phyloP scores from a whole-genome alignment of 1,140 invertebrate genomes.

The Rhagoletis pomonella region DNA sequence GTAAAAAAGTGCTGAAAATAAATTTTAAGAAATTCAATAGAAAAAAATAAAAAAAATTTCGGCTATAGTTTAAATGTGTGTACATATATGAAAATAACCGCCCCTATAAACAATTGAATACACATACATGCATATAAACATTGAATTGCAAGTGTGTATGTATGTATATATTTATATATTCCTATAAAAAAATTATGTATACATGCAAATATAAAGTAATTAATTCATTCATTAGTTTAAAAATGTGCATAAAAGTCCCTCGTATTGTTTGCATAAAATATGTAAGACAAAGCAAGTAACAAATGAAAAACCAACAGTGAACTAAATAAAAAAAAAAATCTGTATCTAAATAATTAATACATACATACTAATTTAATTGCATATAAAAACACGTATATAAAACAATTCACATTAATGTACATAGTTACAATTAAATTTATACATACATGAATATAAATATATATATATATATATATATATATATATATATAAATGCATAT shows the following conservation, averaged over 20 bases:
- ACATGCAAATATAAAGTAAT: neutral
- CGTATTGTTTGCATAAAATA: constrained; percentile 12
- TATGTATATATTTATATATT: constrained; percentile 43
- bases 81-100: constrained; percentile 11
- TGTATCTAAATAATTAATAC: constrained; percentile 24
- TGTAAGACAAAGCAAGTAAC: neutral
- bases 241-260: constrained; percentile 19
- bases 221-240: constrained; percentile 1
- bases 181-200: constrained; percentile 39
- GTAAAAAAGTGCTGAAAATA: constrained; percentile 14
- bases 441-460: constrained; percentile 49
- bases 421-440: constrained; percentile 56
- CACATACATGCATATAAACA: neutral
- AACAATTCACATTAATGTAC: constrained; percentile 55
- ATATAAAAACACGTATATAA: constrained; percentile 44
- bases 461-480: neutral
- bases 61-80: constrained; percentile 3
- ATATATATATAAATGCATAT: constrained; percentile 41
- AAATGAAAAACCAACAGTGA: constrained; percentile 24
- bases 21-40: neutral
- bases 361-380: constrained; percentile 45
- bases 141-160: neutral
- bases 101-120: neutral
- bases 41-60: constrained; percentile 1
- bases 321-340: neutral